Evolutionary conservation across 30 jellyfish, hydroid and myxozoan genomes (phyloP).

Genomic region (Rhopilema esculentum): DNA sequence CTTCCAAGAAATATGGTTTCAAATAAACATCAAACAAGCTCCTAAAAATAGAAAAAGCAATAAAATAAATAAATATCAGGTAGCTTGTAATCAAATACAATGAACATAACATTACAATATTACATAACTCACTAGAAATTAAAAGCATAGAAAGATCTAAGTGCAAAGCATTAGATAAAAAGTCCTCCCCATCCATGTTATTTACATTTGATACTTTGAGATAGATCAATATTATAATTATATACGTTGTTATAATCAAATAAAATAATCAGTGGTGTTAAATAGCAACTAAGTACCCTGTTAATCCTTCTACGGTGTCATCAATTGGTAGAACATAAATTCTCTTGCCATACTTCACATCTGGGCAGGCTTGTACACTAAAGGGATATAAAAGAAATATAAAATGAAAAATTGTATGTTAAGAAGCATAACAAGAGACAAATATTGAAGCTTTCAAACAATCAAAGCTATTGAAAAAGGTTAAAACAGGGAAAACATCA

Average conservation of each 20-base stretch:
- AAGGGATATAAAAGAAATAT: not conserved
- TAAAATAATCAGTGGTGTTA: not conserved
- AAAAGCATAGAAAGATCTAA: no score
- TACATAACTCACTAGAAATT: no score
- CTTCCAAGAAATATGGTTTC: conserved; percentile 99
- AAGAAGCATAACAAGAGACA: not conserved
- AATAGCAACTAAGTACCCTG: conserved; percentile 75
- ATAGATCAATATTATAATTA: no score
- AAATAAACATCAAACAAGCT: conserved; percentile 94
- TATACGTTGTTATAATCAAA: no score
- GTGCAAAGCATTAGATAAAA: no score
- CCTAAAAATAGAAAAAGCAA: conserved; percentile 40
- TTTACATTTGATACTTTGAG: no score
- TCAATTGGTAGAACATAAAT: conserved; percentile 97
- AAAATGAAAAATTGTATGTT: not conserved
- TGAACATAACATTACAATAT: no score
- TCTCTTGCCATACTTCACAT: conserved; percentile 97
- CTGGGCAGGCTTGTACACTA: conserved; percentile 97
- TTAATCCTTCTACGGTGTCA: conserved; percentile 98
- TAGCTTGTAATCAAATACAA: no score
- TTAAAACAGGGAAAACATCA: not conserved
- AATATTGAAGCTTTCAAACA: not conserved
- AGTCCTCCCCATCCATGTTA: no score
- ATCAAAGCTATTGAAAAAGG: not conserved
- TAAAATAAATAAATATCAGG: no score